phyloP scores from a whole-genome alignment of 2,113 vertebrate species.

The Heliornis fulica region DNA sequence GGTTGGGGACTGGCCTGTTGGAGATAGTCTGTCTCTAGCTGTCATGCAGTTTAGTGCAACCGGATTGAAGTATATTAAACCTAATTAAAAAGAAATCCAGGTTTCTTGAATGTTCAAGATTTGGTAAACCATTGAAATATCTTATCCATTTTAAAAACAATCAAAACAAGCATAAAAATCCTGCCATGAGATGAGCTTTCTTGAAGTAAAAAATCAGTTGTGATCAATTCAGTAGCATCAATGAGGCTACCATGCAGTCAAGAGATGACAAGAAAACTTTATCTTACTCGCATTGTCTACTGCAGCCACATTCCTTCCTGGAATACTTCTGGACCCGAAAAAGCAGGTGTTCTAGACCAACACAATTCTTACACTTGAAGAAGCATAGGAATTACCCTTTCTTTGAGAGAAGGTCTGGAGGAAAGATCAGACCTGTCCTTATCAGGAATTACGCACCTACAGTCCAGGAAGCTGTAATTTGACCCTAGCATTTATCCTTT shows the following conservation, averaged over 20 bases:
- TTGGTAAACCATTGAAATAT: neutral
- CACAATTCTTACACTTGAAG: neutral
- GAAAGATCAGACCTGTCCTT: neutral
- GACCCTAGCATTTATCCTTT: neutral
- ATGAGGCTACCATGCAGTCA: neutral
- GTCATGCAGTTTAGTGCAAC: neutral
- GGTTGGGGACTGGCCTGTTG: no score
- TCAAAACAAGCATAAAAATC: neutral
- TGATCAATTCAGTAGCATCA: neutral
- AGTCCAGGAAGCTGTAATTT: neutral
- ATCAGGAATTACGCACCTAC: neutral
- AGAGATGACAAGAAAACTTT: neutral
- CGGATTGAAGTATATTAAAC: neutral
- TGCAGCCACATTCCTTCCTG: neutral
- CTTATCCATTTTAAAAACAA: neutral
- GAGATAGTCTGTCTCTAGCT: neutral
- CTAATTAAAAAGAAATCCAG: neutral
- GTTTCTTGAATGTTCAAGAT: neutral
- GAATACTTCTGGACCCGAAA: neutral
- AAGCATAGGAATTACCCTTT: neutral
- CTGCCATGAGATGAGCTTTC: neutral
- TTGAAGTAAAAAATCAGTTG: neutral
- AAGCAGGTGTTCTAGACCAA: neutral
- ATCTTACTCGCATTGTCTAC: neutral
- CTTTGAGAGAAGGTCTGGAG: neutral